phyloP scores from a whole-genome alignment of 2,888 invertebrate species.

The Netelia virgata region DNA sequence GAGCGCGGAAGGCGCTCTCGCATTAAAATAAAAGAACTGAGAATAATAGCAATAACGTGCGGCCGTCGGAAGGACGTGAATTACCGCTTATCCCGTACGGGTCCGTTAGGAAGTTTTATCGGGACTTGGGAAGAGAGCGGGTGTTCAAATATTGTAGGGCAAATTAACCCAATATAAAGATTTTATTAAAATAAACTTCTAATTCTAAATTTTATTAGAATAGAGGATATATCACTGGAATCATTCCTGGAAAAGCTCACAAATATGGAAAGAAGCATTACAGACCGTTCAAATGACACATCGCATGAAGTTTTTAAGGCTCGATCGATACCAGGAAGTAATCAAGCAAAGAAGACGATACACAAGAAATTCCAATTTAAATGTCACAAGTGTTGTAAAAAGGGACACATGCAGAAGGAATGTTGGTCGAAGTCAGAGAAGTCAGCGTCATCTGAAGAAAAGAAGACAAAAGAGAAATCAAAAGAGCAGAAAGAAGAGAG shows the following conservation, averaged over 20 bases:
- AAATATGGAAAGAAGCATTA: conserved; percentile 49
- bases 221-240: conserved; percentile 45
- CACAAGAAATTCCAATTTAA: conserved; percentile 10
- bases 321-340: background rate
- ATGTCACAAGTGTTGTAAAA: conserved; percentile 65
- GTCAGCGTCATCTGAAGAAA: conserved; percentile 18
- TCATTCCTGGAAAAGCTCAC: conserved; percentile 43
- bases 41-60: too few species aligned
- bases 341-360: background rate
- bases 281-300: conserved; percentile 15
- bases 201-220: conserved; percentile 61
- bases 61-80: too few species aligned
- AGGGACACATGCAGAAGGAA: conserved; percentile 38
- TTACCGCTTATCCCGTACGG: too few species aligned
- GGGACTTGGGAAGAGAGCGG: too few species aligned
- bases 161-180: too few species aligned
- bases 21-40: too few species aligned
- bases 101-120: too few species aligned
- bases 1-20: too few species aligned
- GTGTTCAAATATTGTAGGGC: too few species aligned
- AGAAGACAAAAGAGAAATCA: conserved; percentile 19
- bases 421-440: conserved; percentile 22
- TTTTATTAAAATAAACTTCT: too few species aligned
- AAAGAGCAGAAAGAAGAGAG: background rate
- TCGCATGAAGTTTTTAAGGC: too few species aligned